Evolutionary conservation across 2,113 vertebrate genomes (phyloP), one percentile per base, ranked within the genome.

Genomic region (Struthio camelus): DNA sequence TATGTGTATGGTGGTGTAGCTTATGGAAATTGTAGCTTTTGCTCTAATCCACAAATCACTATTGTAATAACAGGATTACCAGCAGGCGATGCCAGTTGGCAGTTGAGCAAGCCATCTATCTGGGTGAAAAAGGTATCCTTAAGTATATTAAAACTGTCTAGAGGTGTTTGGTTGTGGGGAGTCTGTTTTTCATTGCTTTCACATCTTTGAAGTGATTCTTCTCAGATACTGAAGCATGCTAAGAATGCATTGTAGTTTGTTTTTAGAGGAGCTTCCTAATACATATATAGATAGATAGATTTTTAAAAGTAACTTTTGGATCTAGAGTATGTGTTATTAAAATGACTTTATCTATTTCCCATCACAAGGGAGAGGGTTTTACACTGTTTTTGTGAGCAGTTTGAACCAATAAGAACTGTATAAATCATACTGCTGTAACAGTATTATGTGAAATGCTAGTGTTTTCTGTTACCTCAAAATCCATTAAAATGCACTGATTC

Each of bases 21-120:
- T 42, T 61, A 19, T 67, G 27, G 65, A 84, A 56, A 32, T 48
- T 7, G 14, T 62, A 80, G 5, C 14, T 83, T 90, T 91, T 83
- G 58, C 27, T 87, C 89, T 59, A 69, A 83, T 66, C 14, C 79
- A 20, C 50, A 42, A 70, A 73, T 80, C 7, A 6, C 40, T 91
- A 1, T 75, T 93, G 80, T 54, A 34, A 50, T 85, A 53, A 73
- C 96, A 99, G 99, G 97, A 71, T 98, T 94, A 98, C 99, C 5
- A 98, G 97, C 95, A 98, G 99, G 61, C 97, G 99, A 38, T 99
- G 99, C 91, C 99, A 99, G 44, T 92, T 99, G 36, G 99, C 99
- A 27, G 91, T 99, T 72, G 98, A 99, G 10, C 99, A 99, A 85
- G 97, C 96, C 17, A 51, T 92, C 80, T 97, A 97, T 71, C 98